phyloP scores from a whole-genome alignment of 1,140 invertebrate species.

The Diplogasteroides magnus region DNA sequence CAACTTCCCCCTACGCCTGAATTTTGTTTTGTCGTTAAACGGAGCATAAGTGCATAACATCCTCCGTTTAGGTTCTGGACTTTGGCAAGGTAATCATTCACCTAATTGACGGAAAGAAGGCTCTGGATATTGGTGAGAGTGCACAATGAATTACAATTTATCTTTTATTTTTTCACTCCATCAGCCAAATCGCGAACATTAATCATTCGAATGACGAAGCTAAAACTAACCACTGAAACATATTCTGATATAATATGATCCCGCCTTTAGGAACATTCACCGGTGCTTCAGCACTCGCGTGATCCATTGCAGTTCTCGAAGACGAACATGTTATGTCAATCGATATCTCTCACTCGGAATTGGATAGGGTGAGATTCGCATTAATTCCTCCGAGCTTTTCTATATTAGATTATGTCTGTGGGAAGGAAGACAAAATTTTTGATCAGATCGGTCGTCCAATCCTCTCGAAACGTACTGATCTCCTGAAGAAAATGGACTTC shows the following conservation, averaged over 20 bases:
- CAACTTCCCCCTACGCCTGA: too few relatives aligned
- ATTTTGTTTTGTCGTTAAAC: too few relatives aligned
- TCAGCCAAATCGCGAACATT: not conserved
- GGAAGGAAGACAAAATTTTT: too few relatives aligned
- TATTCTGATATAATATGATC: too few relatives aligned
- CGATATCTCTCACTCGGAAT: not conserved
- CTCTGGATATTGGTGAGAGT: not conserved
- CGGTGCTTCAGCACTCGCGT: not conserved
- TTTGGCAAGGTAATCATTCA: not conserved
- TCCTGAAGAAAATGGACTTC: not conserved
- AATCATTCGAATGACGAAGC: too few relatives aligned
- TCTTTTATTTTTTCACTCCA: not conserved
- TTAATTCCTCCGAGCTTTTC: too few relatives aligned
- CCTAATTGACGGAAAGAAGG: not conserved
- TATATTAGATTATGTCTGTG: too few relatives aligned
- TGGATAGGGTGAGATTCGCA: not conserved
- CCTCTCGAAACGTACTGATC: not conserved
- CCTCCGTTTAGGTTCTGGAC: not conserved
- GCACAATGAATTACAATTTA: not conserved
- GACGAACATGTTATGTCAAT: not conserved
- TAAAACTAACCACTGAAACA: too few relatives aligned
- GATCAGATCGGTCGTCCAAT: not conserved
- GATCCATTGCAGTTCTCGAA: not conserved
- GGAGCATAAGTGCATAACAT: too few relatives aligned
- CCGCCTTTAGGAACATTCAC: not conserved